These are phyloP conservation scores for Marmota monax DNA, from an alignment of 2,113 vertebrate genomes.

Conservation along the genomic window DNA sequence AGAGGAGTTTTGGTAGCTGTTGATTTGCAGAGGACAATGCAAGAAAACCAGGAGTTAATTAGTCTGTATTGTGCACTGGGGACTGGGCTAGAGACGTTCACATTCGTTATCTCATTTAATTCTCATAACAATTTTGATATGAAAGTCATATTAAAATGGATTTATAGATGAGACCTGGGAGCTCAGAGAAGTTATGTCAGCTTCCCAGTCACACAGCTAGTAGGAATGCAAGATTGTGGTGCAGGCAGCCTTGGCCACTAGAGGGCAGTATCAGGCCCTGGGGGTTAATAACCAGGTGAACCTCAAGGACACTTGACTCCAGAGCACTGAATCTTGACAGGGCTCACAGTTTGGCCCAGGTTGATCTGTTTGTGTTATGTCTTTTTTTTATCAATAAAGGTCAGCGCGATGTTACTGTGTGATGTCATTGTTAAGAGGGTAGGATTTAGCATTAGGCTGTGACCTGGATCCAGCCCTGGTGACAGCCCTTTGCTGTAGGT, in stretches of 20 bases:
- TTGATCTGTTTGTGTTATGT: neutral
- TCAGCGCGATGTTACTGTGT: neutral
- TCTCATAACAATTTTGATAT: neutral
- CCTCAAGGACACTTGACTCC: neutral
- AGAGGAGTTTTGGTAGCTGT: constrained; percentile 36
- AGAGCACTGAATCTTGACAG: neutral
- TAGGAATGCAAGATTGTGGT: neutral
- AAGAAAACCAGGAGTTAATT: constrained; percentile 13
- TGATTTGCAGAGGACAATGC: neutral
- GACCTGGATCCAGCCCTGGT: neutral
- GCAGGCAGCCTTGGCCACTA: neutral
- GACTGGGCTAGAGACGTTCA: neutral
- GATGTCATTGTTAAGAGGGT: neutral
- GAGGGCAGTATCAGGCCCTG: neutral
- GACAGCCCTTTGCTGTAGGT: neutral
- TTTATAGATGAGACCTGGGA: neutral
- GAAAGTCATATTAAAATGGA: neutral
- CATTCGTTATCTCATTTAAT: constrained; percentile 13
- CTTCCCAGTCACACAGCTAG: neutral
- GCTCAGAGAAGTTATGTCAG: neutral
- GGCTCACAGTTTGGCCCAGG: neutral
- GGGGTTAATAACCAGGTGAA: neutral
- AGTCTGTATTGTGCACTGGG: neutral
- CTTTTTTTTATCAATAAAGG: neutral
- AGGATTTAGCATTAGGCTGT: neutral